A percentile compares a stretch with the other conserved stretches of the same genome.
phyloP scores from a whole-genome alignment of 92 coral and sea anemone species.

The Palythoa caribaeorum region DNA sequence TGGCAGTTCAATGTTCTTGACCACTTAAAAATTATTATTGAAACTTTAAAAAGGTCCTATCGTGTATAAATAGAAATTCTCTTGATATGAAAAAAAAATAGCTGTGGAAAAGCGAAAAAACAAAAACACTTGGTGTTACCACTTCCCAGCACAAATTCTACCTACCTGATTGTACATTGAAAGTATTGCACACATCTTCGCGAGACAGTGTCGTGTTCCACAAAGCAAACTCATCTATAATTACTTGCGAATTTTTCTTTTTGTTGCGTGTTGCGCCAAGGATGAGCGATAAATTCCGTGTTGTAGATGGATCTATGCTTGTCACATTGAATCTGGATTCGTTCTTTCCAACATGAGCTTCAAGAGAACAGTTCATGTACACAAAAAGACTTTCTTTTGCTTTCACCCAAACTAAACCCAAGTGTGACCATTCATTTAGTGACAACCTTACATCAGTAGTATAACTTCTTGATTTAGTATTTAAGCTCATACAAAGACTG shows the following conservation, averaged over 20 bases:
- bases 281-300: not conserved
- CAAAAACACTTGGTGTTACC: not conserved
- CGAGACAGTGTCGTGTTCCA: slow-evolving; percentile 74
- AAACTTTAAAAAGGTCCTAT: too few relatives aligned
- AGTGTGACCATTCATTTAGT: slow-evolving; percentile 77
- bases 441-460: slow-evolving; percentile 49
- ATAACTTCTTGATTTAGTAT: slow-evolving; percentile 55
- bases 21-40: too few relatives aligned
- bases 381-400: slow-evolving; percentile 43
- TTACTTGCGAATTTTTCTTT: slow-evolving; percentile 65
- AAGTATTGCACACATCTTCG: slow-evolving; percentile 66
- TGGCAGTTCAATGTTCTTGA: too few relatives aligned
- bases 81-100: not conserved
- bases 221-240: slow-evolving; percentile 75
- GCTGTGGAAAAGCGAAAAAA: not conserved
- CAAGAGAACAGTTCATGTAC: slow-evolving; percentile 80
- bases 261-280: slow-evolving; percentile 87
- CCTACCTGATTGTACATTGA: slow-evolving; percentile 78
- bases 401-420: slow-evolving; percentile 74
- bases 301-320: not conserved
- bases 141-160: slow-evolving; percentile 14
- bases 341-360: not conserved
- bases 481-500: slow-evolving; percentile 64
- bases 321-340: not conserved
- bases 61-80: not conserved